Evolutionary conservation across 53 echinoderm and acorn worm genomes (phyloP), one percentile per base, ranked within the genome.

Genomic region (Luidia sarsii): DNA sequence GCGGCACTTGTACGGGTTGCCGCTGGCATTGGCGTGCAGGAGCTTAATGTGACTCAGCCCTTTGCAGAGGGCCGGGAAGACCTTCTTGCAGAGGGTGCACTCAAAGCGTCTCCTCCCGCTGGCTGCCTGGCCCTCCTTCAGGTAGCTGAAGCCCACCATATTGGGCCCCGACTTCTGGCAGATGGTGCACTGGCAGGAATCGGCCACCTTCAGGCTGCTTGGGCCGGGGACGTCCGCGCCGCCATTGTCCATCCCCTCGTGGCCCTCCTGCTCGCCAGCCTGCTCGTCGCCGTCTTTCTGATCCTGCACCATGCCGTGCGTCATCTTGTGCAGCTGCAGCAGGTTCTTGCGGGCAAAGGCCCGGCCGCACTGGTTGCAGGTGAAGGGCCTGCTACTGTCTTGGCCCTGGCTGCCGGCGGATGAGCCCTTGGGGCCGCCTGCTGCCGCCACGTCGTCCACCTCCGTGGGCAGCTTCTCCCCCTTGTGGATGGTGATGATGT

Each of bases 271-370:
- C 4, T 70, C 62, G 48, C 61, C 71, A 21, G 28, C 57, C 39
- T 19, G 39, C 3, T 24, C 71, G n/a, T 70, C 71, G 18, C 16
- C 36, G 6, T 67, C 68, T 82, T 73, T 77, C 1, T 77, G 73
- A 37, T 66, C 65, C 6, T 77, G 62, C 4, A 79, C 86, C 37
- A 82, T 64, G 43, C 74, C 83, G 50, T 88, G 88, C 14, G 82
- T 83, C 52, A 82, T 64, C 43, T 73, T 73, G 65, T 88, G 88
- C 57, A 82, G 55, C 34, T 83, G 80, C 27, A 88, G 54, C 52
- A 82, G 35, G 18, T 63, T 71, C 39, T 54, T 64, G 24, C 83
- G 63, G 27, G 83, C 74, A 52, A 80, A 88, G 27, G 88, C 61
- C 48, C 82, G 35, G 14, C 82, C 82, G 33, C 88, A 88, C 37